Base-by-base conservation (phyloP, 2,888 invertebrate species). In the Cabera pusaria region DNA sequence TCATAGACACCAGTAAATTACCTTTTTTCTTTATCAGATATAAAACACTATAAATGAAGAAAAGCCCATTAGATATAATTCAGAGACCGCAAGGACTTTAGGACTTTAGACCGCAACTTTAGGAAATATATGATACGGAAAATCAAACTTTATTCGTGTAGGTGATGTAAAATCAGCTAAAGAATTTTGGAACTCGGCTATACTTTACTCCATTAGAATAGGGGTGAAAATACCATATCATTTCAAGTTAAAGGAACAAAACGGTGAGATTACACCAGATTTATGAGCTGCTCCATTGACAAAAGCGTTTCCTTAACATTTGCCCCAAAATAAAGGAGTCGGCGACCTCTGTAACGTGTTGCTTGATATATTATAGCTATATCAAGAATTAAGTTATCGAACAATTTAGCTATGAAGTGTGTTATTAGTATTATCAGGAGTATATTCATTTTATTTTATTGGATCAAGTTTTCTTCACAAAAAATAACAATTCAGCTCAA, bases 241-340 rank as follows among this genome's bases (percentile, higher is more conserved):
- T 27, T 27, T 26, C 5, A 6, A 29, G 28, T 17, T 26, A 19
- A 22, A 20, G 5, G 22, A 27, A 27, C 31, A 36, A 40, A 35
- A 11, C 11, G 11, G 20, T 16, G 18, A 35, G 31, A 42, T 36
- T 32, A 37, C 20, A 12, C 14, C 10, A 17, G 36, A 42, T 42
- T 42, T 37, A 42, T 24, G 20, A 23, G 28, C 27, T 36, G 24
- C 17, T 36, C 14, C 24, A 33, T 19, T 33, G 37, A 37, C 27
- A 41, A 43, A 32, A 43, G 36, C 23, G 24, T 42, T 36, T 43
- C 16, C 33, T 25, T 23, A 10, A 20, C 36, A 19, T 36, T 27
- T 28, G 23, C 9, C 18, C 7, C 19, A 12, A 25, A 28, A 31
- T 29, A 33, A 27, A 19, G 25, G 20, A 34, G 39, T 32, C 39